Conservation (phyloP, 2,113 vertebrate species). For the Lampris incognitus region DNA sequence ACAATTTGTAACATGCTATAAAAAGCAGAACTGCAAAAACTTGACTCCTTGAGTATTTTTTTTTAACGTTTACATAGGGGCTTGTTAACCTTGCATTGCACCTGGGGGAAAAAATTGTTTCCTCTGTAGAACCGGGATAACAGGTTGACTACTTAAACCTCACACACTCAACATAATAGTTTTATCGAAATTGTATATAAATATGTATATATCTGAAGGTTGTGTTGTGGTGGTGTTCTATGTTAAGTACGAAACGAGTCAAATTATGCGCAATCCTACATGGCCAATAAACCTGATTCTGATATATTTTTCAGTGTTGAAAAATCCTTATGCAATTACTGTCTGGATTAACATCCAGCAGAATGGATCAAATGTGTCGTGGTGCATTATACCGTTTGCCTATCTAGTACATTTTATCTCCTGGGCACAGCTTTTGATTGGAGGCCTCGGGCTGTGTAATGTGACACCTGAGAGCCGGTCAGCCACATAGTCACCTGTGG, state of each 20-base stretch:
- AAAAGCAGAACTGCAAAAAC: constrained; percentile 5
- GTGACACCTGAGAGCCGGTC: constrained; percentile 61
- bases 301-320: too few relatives aligned
- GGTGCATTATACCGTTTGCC: constrained; percentile 8
- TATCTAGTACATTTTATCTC: constrained; percentile 2
- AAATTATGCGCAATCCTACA: too few relatives aligned
- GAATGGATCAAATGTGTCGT: too few relatives aligned
- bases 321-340: too few relatives aligned
- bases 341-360: too few relatives aligned
- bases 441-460: constrained; percentile 40
- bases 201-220: too few relatives aligned
- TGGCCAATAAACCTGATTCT: too few relatives aligned
- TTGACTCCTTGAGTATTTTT: background rate
- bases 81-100: background rate
- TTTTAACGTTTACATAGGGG: constrained; percentile 2
- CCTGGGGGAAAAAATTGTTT: background rate
- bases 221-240: too few relatives aligned
- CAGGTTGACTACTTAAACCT: background rate
- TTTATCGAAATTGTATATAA: background rate
- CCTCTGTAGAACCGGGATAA: background rate
- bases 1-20: constrained; percentile 25
- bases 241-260: too few relatives aligned
- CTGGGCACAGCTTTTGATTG: constrained; percentile 58
- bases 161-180: background rate
- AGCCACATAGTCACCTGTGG: constrained; percentile 52